Percentiles rank a stretch among this genome's conserved stretches.
phyloP scores from a whole-genome alignment of 2,888 invertebrate species.

The Bimastos eiseni region DNA sequence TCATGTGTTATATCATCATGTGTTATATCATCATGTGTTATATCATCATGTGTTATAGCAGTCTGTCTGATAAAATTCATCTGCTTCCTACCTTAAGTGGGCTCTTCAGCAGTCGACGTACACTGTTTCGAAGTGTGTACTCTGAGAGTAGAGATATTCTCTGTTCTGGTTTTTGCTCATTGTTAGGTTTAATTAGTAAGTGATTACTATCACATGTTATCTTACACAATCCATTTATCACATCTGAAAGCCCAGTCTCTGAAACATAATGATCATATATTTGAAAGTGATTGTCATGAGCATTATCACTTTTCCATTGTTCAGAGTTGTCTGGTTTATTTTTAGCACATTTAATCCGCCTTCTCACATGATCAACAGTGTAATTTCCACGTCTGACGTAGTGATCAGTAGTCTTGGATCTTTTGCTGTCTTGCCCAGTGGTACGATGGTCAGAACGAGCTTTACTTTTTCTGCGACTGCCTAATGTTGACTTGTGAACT shows the following conservation, averaged over 20 bases:
- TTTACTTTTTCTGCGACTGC: not conserved
- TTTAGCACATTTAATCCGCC: not conserved
- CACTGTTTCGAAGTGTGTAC: not conserved
- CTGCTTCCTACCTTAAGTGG: not conserved
- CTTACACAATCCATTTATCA: not conserved
- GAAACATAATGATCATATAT: not conserved
- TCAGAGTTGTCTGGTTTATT: not conserved
- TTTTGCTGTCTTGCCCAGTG: not conserved
- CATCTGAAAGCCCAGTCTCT: not conserved
- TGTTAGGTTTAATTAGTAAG: not conserved
- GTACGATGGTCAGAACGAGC: not conserved
- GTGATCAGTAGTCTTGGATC: not conserved
- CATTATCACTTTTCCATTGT: not conserved
- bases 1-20: too few relatives aligned
- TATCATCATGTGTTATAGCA: too few relatives aligned
- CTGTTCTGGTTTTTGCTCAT: not conserved
- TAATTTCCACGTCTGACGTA: not conserved
- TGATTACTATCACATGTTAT: not conserved
- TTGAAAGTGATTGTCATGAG: not conserved
- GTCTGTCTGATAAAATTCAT: too few relatives aligned
- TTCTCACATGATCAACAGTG: not conserved
- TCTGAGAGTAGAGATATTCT: not conserved
- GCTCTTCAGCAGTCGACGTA: slow-evolving; percentile 1
- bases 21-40: too few relatives aligned
- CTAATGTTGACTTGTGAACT: not conserved